Evolutionary conservation across 2,113 vertebrate species (phyloP), one percentile per base, ranked within the genome.

Genomic region (Platysternon megacephalum): DNA sequence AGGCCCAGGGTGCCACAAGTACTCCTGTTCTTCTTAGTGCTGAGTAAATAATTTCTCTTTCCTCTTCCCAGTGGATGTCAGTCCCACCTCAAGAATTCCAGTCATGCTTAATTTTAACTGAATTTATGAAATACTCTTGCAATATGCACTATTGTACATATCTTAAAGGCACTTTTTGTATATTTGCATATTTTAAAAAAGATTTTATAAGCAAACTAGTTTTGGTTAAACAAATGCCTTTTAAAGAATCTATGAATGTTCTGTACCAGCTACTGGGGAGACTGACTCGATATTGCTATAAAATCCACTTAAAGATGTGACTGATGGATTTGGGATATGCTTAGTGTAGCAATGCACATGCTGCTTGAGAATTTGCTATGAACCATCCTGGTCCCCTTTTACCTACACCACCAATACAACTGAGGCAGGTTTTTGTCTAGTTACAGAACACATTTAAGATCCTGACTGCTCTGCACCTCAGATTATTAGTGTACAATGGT

Each of bases 81-180:
- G 13, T 92, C 35, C 92, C 82, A 88, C 65, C 29, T 90, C 44
- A 95, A 84, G 94, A 94, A 93, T 94, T 89, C 49, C 74, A 93
- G 26, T 17, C 95, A 88, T 86, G 80, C 29, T 89, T 32, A 68
- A 49, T 82, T 94, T 89, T 81, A 79, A 65, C 93, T 89, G 86
- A 84, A 11, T 92, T 84, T 46, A 49, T 68, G 35, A 95, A 96
- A 82, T 19, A 82, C 84, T 86, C 24, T 82, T 91, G 51, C 51
- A 72, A 90, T 12, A 9, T 78, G 19, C 46, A 58, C 65, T 79
- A 79, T 3, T 42, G n/a, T 74, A 74, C n/a, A 12, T 42, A 42
- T 74, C 4, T 74, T 81, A 87, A 81, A 96, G 85, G 9, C 28
- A 53, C n/a, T 92, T 84, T 49, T 87, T 49, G 9, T 46, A 11